These are phyloP conservation scores for Charanyca ferruginea DNA, from an alignment of 2,888 invertebrate species.

Conservation along the genomic window DNA sequence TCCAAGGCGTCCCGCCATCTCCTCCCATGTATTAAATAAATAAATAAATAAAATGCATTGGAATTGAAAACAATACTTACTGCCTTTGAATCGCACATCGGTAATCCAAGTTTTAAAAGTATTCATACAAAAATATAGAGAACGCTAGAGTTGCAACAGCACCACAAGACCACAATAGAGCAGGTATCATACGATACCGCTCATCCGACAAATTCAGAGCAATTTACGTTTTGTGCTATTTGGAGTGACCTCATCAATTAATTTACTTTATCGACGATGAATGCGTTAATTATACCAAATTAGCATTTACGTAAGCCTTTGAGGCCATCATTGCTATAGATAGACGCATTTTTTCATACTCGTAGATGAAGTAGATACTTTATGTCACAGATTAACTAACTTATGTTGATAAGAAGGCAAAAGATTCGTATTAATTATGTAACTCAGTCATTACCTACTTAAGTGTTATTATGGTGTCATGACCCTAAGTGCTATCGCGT, in stretches of 20 bases:
- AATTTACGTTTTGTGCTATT: constrained; percentile 78
- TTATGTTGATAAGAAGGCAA: constrained; percentile 21
- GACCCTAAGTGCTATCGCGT: background rate
- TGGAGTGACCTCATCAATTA: constrained; percentile 85
- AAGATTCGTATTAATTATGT: background rate
- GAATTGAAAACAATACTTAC: too few species aligned
- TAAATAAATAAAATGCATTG: constrained; percentile 29
- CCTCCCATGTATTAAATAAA: too few species aligned
- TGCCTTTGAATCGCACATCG: background rate
- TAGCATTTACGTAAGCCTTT: constrained; percentile 69
- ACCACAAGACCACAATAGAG: constrained; percentile 5
- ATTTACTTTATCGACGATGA: constrained; percentile 81
- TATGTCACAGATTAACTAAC: too few species aligned
- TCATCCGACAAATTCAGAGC: constrained; percentile 75
- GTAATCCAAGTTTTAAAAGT: constrained; percentile 3
- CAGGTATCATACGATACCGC: constrained; percentile 36
- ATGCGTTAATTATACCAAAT: constrained; percentile 79
- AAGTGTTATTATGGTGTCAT: background rate
- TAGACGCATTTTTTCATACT: constrained; percentile 36
- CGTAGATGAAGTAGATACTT: constrained; percentile 16
- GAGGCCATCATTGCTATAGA: constrained; percentile 40
- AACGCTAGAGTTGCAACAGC: background rate
- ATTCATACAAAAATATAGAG: background rate
- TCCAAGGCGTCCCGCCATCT: too few species aligned
- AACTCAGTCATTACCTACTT: constrained; percentile 18